A percentile compares a stretch with the other conserved stretches of the same genome.
Evolutionary conservation across 2,113 vertebrate species (phyloP).

Genomic region (Dryoscopus gambensis): DNA sequence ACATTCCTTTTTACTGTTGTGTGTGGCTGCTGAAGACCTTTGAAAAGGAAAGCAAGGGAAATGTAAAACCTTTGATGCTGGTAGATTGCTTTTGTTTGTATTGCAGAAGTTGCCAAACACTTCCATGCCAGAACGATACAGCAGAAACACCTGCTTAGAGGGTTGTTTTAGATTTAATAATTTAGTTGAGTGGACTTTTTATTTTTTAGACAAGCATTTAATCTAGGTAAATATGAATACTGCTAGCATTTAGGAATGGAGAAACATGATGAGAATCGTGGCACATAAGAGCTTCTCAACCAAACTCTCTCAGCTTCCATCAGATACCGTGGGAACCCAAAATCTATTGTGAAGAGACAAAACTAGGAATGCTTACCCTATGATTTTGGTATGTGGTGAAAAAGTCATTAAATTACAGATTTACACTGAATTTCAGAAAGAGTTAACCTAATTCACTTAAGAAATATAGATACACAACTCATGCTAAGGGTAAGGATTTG

Average conservation of each 20-base stretch:
- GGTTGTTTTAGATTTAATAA: neutral
- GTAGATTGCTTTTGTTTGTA: neutral
- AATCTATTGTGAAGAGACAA: neutral
- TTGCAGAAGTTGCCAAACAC: neutral
- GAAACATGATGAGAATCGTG: neutral
- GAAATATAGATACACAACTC: neutral
- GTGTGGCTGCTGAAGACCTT: neutral
- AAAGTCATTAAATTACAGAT: neutral
- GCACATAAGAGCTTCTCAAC: neutral
- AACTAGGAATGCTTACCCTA: neutral
- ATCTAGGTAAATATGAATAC: neutral
- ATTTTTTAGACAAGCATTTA: neutral
- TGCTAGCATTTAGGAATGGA: neutral
- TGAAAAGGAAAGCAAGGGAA: neutral
- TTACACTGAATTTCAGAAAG: neutral
- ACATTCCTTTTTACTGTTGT: neutral
- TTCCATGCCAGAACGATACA: neutral
- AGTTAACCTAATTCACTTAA: neutral
- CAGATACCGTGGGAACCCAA: fast-evolving
- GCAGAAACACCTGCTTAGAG: neutral
- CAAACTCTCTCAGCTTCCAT: neutral
- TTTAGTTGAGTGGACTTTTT: neutral
- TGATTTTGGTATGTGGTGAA: neutral
- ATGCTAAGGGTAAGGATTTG: neutral
- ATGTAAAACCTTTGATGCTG: neutral